Conservation (phyloP, 2,888 invertebrate species). For the Heliconius ethilla region DNA sequence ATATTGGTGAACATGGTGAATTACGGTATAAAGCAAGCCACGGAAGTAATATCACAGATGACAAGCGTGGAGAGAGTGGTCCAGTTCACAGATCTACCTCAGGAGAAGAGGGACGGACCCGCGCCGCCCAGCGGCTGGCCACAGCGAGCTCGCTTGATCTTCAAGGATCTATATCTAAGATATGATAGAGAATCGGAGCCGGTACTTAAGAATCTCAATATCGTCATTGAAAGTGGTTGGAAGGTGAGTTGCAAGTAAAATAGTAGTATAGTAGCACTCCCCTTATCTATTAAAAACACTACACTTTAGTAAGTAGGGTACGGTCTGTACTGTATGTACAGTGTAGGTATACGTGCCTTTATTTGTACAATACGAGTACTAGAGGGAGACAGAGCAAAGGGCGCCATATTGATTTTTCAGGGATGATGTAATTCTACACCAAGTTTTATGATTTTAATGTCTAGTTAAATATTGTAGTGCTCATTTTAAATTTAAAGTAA, state of each 20-base stretch:
- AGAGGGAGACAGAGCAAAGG: not conserved
- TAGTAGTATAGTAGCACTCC: not conserved
- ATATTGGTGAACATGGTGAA: conserved; percentile 91
- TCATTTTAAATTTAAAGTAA: not conserved
- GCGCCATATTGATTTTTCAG: conserved; percentile 2
- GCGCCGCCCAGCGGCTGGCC: conserved; percentile 85
- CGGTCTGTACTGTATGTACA: not conserved
- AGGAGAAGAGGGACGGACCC: conserved; percentile 85
- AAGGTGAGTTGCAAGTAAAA: conserved; percentile 74
- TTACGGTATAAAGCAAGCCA: conserved; percentile 89
- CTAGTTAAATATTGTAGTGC: not conserved
- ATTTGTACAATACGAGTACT: not conserved
- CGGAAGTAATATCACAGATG: conserved; percentile 90
- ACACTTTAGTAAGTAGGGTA: conserved; percentile 13
- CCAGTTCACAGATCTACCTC: conserved; percentile 88
- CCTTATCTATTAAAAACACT: not conserved
- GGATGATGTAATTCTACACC: not conserved
- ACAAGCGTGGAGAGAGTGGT: conserved; percentile 91
- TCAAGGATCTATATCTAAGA: conserved; percentile 83
- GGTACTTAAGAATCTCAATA: conserved; percentile 85
- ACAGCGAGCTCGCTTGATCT: conserved; percentile 80
- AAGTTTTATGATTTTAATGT: not conserved
- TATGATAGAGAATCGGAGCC: conserved; percentile 84
- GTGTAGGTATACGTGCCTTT: not conserved
- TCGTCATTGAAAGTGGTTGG: conserved; percentile 84